These are phyloP conservation scores for Halcyon leucocephala DNA, from an alignment of 2,797 vertebrate species.

Conservation along the genomic window DNA sequence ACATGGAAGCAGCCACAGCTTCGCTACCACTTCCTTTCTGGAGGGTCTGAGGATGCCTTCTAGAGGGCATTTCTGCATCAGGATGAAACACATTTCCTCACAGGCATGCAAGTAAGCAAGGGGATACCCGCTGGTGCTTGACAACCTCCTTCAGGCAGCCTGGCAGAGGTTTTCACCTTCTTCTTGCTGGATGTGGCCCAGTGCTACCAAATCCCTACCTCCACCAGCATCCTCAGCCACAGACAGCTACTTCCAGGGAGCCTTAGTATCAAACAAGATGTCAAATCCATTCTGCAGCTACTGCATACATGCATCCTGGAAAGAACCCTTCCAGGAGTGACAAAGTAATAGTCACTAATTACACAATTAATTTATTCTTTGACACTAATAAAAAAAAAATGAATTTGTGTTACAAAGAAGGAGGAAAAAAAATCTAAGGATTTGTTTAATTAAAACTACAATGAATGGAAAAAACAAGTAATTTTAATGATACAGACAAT, in stretches of 20 bases:
- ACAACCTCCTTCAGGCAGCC: neutral
- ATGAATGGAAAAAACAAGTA: slow-evolving; percentile 54
- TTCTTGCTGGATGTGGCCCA: neutral
- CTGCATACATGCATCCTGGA: neutral
- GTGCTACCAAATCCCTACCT: neutral
- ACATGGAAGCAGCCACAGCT: neutral
- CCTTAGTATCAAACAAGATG: neutral
- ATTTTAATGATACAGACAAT: slow-evolving; percentile 59
- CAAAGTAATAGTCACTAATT: slow-evolving; percentile 4
- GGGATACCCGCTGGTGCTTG: neutral
- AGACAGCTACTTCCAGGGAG: neutral
- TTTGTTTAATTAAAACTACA: slow-evolving; percentile 63
- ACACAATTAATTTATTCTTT: slow-evolving; percentile 39
- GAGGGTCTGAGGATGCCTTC: neutral
- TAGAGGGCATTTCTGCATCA: neutral
- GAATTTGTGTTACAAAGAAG: slow-evolving; percentile 19
- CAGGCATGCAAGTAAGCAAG: neutral
- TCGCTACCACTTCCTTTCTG: neutral
- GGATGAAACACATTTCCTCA: neutral
- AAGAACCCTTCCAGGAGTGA: neutral
- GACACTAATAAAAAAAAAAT: slow-evolving; percentile 13
- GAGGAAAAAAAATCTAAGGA: slow-evolving; percentile 32
- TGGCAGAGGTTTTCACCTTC: neutral
- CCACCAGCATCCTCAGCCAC: neutral
- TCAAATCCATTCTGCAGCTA: neutral